phyloP scores from a whole-genome alignment of 1,140 invertebrate species.

The Pomacea maculata region DNA sequence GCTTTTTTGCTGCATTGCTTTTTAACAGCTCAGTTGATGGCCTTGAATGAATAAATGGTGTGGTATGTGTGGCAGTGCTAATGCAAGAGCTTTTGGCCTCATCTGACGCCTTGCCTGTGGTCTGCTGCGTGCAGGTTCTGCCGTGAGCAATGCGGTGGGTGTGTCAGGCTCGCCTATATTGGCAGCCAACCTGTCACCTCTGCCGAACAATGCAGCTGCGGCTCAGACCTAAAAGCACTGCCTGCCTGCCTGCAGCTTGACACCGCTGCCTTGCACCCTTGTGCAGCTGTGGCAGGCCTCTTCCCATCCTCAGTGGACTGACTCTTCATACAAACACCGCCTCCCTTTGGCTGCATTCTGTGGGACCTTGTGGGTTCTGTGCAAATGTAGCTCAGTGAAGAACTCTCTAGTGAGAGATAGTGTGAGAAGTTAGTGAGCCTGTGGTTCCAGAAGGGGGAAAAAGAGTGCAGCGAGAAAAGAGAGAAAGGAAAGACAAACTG shows the following conservation, averaged over 20 bases:
- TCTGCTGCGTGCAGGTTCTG: conserved; percentile 42
- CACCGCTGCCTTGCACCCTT: not conserved
- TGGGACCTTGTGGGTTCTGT: no score
- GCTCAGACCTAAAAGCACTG: conserved; percentile 48
- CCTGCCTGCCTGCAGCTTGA: not conserved
- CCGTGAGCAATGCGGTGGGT: conserved; percentile 57
- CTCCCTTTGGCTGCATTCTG: not conserved
- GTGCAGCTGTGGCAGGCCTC: not conserved
- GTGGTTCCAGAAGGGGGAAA: no score
- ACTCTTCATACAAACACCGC: conserved; percentile 4
- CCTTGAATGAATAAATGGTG: not conserved
- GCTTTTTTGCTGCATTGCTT: conserved; percentile 7
- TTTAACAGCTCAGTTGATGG: not conserved
- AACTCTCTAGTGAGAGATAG: no score
- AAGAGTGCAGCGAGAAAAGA: no score
- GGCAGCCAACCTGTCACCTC: conserved; percentile 59
- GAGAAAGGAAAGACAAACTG: no score
- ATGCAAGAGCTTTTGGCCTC: not conserved
- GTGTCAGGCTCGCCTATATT: conserved; percentile 63
- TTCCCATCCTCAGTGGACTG: not conserved
- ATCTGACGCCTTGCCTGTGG: conserved; percentile 17
- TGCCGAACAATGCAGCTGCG: conserved; percentile 57
- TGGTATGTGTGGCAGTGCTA: conserved; percentile 2
- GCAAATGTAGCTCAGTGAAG: no score
- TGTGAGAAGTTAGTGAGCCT: no score